Percentiles rank a stretch among this genome's conserved stretches.
These are phyloP conservation scores for Catalaphyllia jardinei DNA, from an alignment of 64 coral and sea anemone species.

Conservation along the genomic window DNA sequence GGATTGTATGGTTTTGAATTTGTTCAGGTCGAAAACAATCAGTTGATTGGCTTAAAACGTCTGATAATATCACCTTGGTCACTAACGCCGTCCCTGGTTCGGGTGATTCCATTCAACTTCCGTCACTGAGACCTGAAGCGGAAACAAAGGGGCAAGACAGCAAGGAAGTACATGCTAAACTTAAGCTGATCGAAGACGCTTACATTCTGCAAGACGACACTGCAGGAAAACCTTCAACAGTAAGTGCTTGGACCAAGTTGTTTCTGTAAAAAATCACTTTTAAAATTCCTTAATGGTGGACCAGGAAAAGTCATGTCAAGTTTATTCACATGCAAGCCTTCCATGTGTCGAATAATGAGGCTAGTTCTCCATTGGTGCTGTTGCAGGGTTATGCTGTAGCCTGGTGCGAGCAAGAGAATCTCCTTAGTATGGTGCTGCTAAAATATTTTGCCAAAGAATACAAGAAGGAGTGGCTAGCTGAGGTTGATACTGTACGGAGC, in stretches of 20 bases:
- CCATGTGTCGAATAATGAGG: too few relatives aligned
- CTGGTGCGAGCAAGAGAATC: slow-evolving; percentile 11
- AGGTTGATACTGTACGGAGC: slow-evolving; percentile 2
- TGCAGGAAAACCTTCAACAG: neutral
- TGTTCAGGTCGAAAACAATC: neutral
- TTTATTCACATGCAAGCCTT: too few relatives aligned
- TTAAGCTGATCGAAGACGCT: neutral
- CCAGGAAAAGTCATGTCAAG: too few relatives aligned
- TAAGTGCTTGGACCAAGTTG: neutral
- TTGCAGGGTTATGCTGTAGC: slow-evolving; percentile 49
- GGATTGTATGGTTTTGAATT: too few relatives aligned
- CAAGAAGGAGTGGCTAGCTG: slow-evolving; percentile 29
- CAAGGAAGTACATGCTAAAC: neutral
- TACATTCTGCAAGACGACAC: neutral
- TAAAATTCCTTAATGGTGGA: too few relatives aligned
- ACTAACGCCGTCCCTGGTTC: neutral
- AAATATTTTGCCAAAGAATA: slow-evolving; percentile 38
- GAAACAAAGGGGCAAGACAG: neutral
- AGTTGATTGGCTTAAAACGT: slow-evolving; percentile 9
- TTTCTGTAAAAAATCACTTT: too few relatives aligned
- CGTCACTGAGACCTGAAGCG: neutral
- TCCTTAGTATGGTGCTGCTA: slow-evolving; percentile 17
- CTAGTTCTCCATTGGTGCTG: neutral
- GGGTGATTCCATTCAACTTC: neutral
- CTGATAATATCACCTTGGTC: neutral